Evolutionary conservation across 2,113 vertebrate species (phyloP).

Genomic region (Varanus komodoensis): DNA sequence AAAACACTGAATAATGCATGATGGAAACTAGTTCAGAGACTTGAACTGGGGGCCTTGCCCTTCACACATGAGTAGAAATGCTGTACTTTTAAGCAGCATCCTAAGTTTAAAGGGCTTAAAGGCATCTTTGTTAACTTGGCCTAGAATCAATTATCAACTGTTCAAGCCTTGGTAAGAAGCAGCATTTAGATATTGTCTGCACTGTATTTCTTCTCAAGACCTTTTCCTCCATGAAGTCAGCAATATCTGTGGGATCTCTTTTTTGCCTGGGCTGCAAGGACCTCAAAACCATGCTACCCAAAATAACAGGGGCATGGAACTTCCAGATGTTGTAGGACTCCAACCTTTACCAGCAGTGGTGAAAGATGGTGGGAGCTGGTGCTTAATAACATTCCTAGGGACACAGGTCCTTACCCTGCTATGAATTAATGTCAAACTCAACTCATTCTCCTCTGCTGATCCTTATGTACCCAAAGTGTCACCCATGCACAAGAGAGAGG

Average conservation of each 20-base stretch:
- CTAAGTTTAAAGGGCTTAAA: not conserved
- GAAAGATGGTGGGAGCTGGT: too few species aligned
- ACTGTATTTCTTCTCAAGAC: not conserved
- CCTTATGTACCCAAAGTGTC: not conserved
- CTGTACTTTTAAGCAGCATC: not conserved
- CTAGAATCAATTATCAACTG: not conserved
- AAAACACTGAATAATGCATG: conserved; percentile 61
- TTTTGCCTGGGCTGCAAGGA: not conserved
- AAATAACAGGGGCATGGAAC: not conserved
- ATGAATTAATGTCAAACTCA: not conserved
- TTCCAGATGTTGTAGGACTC: too few species aligned
- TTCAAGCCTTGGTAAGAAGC: not conserved
- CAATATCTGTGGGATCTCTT: not conserved
- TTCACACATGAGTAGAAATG: not conserved
- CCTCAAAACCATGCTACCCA: not conserved
- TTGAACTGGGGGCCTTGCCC: not conserved
- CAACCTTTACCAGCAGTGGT: too few species aligned
- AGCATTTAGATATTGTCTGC: too few species aligned
- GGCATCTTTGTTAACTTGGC: not conserved
- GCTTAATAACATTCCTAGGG: too few species aligned
- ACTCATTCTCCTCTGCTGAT: not conserved
- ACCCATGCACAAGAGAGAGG: not conserved
- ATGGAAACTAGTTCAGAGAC: conserved; percentile 22
- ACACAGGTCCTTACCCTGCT: too few species aligned
- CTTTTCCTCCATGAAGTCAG: not conserved